Evolutionary conservation across 2,888 invertebrate species (phyloP).

Genomic region (Diabrotica balteata): DNA sequence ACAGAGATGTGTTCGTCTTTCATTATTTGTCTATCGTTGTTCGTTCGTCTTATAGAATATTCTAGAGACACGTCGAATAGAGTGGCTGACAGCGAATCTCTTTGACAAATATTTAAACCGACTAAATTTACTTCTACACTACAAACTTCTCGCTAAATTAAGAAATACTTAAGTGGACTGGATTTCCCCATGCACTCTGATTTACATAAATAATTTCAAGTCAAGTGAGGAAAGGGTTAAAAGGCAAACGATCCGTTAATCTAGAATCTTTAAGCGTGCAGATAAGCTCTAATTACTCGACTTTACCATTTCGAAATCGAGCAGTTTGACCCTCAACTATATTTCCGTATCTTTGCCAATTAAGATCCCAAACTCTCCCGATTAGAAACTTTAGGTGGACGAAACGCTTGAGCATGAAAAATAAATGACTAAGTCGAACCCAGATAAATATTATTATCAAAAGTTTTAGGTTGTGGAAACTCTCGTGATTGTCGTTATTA

Average conservation of each 20-base stretch:
- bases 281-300: constrained; percentile 24
- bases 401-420: constrained; percentile 29
- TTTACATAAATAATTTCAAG: background rate
- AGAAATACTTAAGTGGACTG: no score
- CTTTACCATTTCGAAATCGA: constrained; percentile 13
- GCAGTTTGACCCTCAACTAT: constrained; percentile 17
- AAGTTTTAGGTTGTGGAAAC: constrained; percentile 21
- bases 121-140: no score
- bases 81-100: no score
- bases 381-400: constrained; percentile 20
- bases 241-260: constrained; percentile 22
- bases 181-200: background rate
- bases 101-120: no score
- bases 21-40: no score
- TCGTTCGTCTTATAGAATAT: no score
- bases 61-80: no score
- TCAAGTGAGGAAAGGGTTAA: constrained; percentile 20
- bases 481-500: constrained; percentile 16
- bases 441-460: constrained; percentile 34
- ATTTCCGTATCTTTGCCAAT: constrained; percentile 21
- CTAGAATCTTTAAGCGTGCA: constrained; percentile 16
- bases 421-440: constrained; percentile 36
- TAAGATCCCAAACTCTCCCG: constrained; percentile 7
- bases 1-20: no score
- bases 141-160: no score